Percentiles rank a stretch among this genome's conserved stretches.
Evolutionary conservation across 2,888 invertebrate species (phyloP).

Genomic region (Perdita meconis): DNA sequence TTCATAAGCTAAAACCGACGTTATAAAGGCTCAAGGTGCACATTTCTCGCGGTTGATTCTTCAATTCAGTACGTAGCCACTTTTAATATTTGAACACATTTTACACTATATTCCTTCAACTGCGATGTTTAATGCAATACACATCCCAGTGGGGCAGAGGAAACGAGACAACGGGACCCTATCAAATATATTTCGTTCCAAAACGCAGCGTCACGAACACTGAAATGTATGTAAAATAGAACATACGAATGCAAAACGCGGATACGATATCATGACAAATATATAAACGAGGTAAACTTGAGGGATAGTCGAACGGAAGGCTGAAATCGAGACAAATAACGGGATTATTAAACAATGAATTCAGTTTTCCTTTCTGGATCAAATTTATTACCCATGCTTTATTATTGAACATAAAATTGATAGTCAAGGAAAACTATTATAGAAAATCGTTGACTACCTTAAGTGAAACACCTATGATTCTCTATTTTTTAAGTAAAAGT

Average conservation of each 20-base stretch:
- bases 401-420: too few species aligned
- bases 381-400: too few species aligned
- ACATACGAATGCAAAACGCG: background rate
- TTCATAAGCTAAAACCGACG: background rate
- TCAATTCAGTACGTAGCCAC: background rate
- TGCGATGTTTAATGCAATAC: constrained; percentile 41
- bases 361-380: background rate
- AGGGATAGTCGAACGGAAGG: background rate
- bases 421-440: too few species aligned
- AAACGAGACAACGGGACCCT: constrained; percentile 17
- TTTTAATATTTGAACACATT: constrained; percentile 40
- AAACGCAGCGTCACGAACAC: constrained; percentile 19
- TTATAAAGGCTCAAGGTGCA: background rate
- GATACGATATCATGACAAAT: background rate
- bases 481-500: too few species aligned
- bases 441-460: too few species aligned
- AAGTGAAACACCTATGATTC: too few species aligned
- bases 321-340: constrained; percentile 11
- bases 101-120: background rate
- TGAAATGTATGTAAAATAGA: constrained; percentile 6
- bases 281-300: background rate
- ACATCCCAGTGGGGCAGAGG: constrained; percentile 1
- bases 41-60: constrained; percentile 16
- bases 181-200: constrained; percentile 22
- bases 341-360: background rate